These are phyloP conservation scores for Chrysaora quinquecirrha DNA, from an alignment of 30 jellyfish, hydroid and myxozoan species.

Conservation along the genomic window DNA sequence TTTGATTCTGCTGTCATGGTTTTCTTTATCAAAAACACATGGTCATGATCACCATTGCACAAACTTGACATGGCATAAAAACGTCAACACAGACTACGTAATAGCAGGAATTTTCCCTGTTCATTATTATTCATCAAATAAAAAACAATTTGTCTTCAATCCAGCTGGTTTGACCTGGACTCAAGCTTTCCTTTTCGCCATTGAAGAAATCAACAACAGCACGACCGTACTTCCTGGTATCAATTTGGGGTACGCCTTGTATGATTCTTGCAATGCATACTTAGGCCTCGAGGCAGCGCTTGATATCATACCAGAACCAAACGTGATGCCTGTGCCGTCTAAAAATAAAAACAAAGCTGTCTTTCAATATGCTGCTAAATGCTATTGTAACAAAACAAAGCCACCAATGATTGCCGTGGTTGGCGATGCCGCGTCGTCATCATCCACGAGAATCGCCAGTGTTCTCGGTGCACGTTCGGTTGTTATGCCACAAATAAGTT, in stretches of 20 bases:
- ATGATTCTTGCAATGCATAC: constrained; percentile 89
- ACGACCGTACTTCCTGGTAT: constrained; percentile 52
- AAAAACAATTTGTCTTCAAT: constrained; percentile 51
- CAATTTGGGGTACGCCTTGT: constrained; percentile 80
- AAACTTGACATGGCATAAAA: constrained; percentile 38
- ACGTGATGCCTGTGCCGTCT: constrained; percentile 40
- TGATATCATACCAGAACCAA: constrained; percentile 70
- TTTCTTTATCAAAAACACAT: no score
- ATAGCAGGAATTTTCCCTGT: constrained; percentile 93
- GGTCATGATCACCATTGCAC: no score
- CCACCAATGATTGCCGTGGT: constrained; percentile 69
- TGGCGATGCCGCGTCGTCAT: constrained; percentile 97
- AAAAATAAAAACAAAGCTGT: background rate
- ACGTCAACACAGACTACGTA: constrained; percentile 62
- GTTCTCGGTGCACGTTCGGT: constrained; percentile 77
- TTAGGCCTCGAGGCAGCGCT: constrained; percentile 82
- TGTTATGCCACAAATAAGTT: constrained; percentile 85
- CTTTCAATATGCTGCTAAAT: constrained; percentile 28
- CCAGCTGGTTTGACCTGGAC: constrained; percentile 90
- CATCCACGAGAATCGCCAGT: constrained; percentile 85
- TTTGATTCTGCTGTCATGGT: no score
- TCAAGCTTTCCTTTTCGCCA: constrained; percentile 91
- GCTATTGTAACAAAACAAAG: constrained; percentile 69
- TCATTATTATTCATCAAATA: constrained; percentile 56
- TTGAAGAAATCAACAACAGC: constrained; percentile 79